These are phyloP conservation scores for Brachypodius melanocephalos DNA, from an alignment of 2,113 vertebrate species.

Conservation along the genomic window DNA sequence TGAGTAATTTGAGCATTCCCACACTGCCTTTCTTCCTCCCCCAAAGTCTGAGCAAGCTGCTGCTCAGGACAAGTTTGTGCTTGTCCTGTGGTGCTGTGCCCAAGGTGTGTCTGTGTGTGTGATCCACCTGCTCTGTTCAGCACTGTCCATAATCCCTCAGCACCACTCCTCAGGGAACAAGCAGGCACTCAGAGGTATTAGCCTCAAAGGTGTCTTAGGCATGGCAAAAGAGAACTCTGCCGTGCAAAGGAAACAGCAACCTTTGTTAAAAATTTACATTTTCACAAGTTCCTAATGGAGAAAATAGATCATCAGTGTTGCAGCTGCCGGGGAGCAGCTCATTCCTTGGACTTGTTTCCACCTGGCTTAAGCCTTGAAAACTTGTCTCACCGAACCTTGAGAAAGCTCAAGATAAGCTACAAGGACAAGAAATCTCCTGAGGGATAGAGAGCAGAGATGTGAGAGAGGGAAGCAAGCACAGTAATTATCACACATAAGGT, in stretches of 20 bases:
- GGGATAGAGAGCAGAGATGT: neutral
- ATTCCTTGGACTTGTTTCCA: neutral
- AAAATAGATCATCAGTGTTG: neutral
- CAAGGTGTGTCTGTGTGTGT: neutral
- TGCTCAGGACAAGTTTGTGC: neutral
- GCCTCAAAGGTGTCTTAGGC: neutral
- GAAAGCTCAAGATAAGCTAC: neutral
- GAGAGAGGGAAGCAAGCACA: neutral
- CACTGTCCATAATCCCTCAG: neutral
- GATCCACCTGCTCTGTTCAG: neutral
- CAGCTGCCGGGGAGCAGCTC: neutral
- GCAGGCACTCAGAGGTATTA: neutral
- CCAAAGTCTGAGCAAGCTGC: neutral
- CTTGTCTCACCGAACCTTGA: neutral
- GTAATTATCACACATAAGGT: neutral
- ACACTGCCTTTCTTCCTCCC: neutral
- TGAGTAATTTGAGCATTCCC: neutral
- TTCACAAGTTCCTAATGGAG: neutral
- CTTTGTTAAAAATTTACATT: neutral
- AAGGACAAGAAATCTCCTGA: neutral
- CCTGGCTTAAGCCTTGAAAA: neutral
- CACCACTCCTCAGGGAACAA: neutral
- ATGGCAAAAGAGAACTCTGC: neutral
- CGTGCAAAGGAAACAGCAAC: neutral
- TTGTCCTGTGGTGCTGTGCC: neutral